Percentiles rank a stretch among this genome's conserved stretches.
Conservation (phyloP, 2,797 vertebrate species). For the Pangasius djambal region DNA sequence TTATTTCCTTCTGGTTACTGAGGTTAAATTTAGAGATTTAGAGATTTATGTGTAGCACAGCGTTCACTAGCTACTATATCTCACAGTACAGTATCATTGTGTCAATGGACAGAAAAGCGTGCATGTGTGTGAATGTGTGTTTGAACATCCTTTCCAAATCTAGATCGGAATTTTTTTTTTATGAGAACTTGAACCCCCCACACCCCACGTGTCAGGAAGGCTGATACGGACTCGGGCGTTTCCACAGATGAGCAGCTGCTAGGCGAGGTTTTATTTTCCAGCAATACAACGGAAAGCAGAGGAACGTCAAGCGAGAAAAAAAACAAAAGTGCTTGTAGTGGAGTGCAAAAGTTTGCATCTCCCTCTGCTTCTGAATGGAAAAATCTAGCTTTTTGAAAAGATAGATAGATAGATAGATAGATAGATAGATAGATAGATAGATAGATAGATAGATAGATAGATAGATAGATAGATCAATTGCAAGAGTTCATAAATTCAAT, state of each 20-base stretch:
- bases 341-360: background rate
- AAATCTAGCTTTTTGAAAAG: background rate
- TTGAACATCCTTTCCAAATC: slow-evolving; percentile 16
- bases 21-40: background rate
- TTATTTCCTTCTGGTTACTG: background rate
- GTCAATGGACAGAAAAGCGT: background rate
- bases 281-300: slow-evolving; percentile 21
- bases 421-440: too few relatives aligned
- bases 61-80: background rate
- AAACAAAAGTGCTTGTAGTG: background rate
- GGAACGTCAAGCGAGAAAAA: background rate
- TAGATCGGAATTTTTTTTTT: slow-evolving; percentile 21
- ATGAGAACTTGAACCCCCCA: slow-evolving; percentile 57
- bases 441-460: background rate
- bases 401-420: too few relatives aligned
- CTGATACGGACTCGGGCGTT: slow-evolving; percentile 43
- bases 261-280: slow-evolving; percentile 41
- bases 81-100: background rate
- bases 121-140: background rate
- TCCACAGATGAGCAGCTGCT: slow-evolving; percentile 54
- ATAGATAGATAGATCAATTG: background rate
- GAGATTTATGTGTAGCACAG: background rate
- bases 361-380: background rate
- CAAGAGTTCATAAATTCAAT: background rate
- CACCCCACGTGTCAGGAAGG: slow-evolving; percentile 70